A percentile compares a stretch with the other conserved stretches of the same genome.
phyloP scores from a whole-genome alignment of 2,113 vertebrate genomes.

The Barbus barbus region DNA sequence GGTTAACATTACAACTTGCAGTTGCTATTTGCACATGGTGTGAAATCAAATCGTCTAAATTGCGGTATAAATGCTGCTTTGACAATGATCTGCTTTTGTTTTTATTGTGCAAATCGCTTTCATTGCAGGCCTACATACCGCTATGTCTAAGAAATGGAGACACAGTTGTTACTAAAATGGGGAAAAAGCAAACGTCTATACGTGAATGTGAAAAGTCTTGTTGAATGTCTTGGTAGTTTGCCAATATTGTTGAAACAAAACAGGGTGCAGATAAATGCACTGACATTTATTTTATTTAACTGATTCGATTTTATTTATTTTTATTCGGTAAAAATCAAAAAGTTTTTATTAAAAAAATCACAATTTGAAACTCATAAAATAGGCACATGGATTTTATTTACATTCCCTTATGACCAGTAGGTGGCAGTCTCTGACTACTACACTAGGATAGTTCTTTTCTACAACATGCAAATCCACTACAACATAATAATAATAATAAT shows the following conservation, averaged over 20 bases:
- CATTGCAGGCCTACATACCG: background rate
- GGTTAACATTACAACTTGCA: background rate
- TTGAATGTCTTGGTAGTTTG: background rate
- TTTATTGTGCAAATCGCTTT: background rate
- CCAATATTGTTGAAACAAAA: background rate
- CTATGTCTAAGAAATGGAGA: background rate
- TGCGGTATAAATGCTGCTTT: background rate
- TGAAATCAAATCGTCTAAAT: background rate
- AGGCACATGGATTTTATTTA: background rate
- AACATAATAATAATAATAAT: too few species aligned
- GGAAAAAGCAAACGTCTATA: background rate
- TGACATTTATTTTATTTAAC: too few species aligned
- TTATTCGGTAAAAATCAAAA: background rate
- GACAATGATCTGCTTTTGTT: background rate
- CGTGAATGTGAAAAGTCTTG: background rate
- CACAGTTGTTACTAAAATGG: background rate
- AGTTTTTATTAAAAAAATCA: background rate
- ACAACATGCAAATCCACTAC: too few species aligned
- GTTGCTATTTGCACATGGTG: background rate
- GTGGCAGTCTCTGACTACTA: slow-evolving; percentile 29
- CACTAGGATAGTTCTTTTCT: background rate
- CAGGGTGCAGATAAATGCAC: background rate
- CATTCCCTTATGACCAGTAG: background rate
- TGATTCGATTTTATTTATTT: background rate
- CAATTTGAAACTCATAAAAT: background rate